Percentiles rank a stretch among this genome's conserved stretches.
Conservation (phyloP, 2,797 vertebrate genomes). For the Protosalanx chinensis region DNA sequence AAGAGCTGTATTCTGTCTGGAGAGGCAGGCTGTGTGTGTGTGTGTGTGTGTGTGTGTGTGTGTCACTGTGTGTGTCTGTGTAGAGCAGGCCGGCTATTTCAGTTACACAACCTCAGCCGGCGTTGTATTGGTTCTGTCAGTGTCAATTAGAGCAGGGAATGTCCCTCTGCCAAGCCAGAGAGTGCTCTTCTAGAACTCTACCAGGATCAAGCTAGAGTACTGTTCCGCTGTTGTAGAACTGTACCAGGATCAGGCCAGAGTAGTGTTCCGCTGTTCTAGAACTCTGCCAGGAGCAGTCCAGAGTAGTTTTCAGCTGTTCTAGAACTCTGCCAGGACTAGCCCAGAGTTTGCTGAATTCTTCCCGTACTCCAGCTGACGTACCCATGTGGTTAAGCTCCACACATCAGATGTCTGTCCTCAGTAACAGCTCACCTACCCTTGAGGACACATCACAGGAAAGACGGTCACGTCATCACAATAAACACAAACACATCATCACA, state of each 20-base stretch:
- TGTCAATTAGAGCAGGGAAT: constrained; percentile 51
- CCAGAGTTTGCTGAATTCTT: neutral
- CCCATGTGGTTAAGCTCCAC: constrained; percentile 35
- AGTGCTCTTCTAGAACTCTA: constrained; percentile 20
- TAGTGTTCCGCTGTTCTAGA: neutral
- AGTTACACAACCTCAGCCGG: constrained; percentile 57
- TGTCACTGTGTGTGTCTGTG: constrained; percentile 17
- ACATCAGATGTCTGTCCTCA: constrained; percentile 22
- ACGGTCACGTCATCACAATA: constrained; percentile 24
- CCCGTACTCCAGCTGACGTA: constrained; percentile 19
- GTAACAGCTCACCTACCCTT: too few relatives aligned
- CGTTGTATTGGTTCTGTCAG: constrained; percentile 53
- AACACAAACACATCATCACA: constrained; percentile 13
- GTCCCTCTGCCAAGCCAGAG: constrained; percentile 25
- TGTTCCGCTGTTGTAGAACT: constrained; percentile 22
- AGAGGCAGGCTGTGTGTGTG: constrained; percentile 42
- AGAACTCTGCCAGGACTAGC: too few relatives aligned
- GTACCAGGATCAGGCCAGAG: neutral
- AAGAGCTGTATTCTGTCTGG: constrained; percentile 39
- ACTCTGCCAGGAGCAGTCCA: neutral
- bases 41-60: too few relatives aligned
- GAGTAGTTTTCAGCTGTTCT: too few relatives aligned
- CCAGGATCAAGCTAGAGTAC: neutral
- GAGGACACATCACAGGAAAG: constrained; percentile 14
- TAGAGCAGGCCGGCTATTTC: constrained; percentile 34